phyloP scores from a whole-genome alignment of 2,888 invertebrate genomes.

The Agrochola lota region DNA sequence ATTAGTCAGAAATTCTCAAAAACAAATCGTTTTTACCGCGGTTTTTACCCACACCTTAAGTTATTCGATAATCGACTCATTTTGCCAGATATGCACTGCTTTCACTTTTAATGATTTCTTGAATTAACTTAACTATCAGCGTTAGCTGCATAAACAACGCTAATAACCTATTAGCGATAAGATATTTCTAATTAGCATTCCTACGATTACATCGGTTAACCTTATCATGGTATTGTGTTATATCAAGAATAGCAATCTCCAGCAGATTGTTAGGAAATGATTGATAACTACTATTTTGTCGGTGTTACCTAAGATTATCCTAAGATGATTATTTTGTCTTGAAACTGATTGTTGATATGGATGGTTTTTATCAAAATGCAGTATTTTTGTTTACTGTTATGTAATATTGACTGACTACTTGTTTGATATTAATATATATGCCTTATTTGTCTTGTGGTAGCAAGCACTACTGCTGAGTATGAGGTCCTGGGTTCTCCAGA shows the following conservation, averaged over 20 bases:
- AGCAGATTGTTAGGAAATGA: not conserved
- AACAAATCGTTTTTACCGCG: no score
- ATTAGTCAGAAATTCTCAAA: no score
- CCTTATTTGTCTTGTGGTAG: no score
- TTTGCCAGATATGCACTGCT: not conserved
- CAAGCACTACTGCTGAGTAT: no score
- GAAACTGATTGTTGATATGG: conserved; percentile 11
- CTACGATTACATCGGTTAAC: conserved; percentile 25
- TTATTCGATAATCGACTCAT: not conserved
- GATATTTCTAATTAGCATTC: conserved; percentile 21
- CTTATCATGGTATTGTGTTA: conserved; percentile 3
- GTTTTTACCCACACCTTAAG: no score
- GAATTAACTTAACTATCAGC: not conserved
- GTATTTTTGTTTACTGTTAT: conserved; percentile 9
- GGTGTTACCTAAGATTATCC: not conserved
- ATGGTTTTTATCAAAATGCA: not conserved
- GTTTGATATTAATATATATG: no score
- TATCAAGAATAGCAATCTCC: not conserved
- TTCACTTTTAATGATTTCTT: conserved; percentile 6
- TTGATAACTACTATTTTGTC: conserved; percentile 23
- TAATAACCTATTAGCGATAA: conserved; percentile 37
- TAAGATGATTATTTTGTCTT: conserved; percentile 16
- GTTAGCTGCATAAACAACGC: conserved; percentile 12
- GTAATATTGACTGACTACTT: conserved; percentile 10
- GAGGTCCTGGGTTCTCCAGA: no score